Conservation (phyloP, 2,797 vertebrate genomes). For the Chromis chromis region DNA sequence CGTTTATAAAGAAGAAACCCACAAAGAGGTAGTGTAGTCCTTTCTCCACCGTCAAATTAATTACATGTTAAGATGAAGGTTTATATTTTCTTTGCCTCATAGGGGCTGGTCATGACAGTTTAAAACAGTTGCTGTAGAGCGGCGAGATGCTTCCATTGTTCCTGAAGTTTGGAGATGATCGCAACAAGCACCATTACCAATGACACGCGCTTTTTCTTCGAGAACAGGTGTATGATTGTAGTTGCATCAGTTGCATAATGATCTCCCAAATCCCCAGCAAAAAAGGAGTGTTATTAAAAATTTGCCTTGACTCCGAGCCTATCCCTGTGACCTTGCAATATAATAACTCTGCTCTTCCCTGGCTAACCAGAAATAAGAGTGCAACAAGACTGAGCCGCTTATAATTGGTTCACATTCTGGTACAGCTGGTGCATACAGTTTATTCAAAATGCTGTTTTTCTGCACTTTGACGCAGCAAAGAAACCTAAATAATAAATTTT, state of each 20-base stretch:
- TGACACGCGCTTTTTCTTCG: conserved; percentile 5
- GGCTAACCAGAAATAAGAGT: conserved; percentile 52
- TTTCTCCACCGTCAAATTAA: conserved; percentile 16
- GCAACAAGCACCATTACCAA: conserved; percentile 31
- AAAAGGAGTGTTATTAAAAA: conserved; percentile 43
- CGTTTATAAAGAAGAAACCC: conserved; percentile 21
- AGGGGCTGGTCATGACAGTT: conserved; percentile 3
- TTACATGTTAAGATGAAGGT: conserved; percentile 22
- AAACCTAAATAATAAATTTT: conserved; percentile 23
- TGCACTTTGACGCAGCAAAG: conserved; percentile 6
- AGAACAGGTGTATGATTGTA: conserved; percentile 44
- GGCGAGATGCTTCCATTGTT: conserved; percentile 13
- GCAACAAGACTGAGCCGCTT: conserved; percentile 45
- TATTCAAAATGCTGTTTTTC: conserved; percentile 21
- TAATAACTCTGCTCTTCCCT: conserved; percentile 41
- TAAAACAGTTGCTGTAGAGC: conserved; percentile 1
- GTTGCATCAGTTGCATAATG: neutral
- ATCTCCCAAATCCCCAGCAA: conserved; percentile 22
- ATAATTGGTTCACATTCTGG: conserved; percentile 54
- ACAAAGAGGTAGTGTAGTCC: conserved; percentile 15
- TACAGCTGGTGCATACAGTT: conserved; percentile 16
- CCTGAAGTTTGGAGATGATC: conserved; percentile 42
- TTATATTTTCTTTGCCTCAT: neutral
- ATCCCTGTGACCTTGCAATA: conserved; percentile 52
- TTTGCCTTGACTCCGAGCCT: conserved; percentile 24